Conservation (phyloP, 2,113 vertebrate genomes). For the Tragelaphus strepsiceros region DNA sequence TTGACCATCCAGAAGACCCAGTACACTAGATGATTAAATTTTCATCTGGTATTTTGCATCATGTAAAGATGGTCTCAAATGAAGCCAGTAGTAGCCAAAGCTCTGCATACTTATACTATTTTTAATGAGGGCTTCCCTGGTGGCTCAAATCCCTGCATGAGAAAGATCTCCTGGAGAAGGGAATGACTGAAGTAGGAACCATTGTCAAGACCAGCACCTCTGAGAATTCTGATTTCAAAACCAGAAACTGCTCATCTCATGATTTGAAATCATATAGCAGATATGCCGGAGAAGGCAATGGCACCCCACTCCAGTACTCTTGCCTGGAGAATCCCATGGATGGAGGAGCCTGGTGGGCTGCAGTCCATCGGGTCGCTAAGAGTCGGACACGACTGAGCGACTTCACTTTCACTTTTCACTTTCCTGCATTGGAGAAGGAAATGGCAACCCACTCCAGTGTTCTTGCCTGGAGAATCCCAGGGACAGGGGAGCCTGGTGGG, state of each 20-base stretch:
- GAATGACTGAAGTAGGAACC: background rate
- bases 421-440: no score
- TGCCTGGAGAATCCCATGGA: no score
- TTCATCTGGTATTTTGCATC: background rate
- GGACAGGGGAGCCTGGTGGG: no score
- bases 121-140: background rate
- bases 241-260: background rate
- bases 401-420: no score
- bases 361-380: no score
- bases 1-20: background rate
- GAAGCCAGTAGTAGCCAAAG: background rate
- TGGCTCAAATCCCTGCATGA: background rate
- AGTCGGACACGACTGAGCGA: no score
- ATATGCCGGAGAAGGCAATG: no score
- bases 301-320: no score
- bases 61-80: background rate
- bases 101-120: background rate
- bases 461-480: no score
- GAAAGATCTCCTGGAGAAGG: background rate
- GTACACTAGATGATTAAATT: background rate
- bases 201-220: background rate
- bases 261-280: background rate
- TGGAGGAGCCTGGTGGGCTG: no score
- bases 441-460: no score
- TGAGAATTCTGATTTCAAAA: conserved; percentile 26